Evolutionary conservation across 2,113 vertebrate species (phyloP).

Genomic region (Lipotes vexillifer): DNA sequence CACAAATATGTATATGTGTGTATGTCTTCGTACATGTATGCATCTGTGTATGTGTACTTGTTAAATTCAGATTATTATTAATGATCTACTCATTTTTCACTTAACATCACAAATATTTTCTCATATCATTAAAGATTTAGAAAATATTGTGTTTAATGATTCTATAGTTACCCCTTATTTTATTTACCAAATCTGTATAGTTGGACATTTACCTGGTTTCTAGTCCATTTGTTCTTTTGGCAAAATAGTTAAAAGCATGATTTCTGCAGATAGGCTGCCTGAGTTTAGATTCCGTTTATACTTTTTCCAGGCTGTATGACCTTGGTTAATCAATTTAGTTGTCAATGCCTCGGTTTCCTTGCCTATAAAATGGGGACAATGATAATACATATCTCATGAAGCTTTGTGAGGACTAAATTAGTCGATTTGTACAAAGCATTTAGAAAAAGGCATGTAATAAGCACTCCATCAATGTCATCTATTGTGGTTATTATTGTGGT

Average conservation of each 20-base stretch:
- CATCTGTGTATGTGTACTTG: background rate
- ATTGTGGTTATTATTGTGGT: background rate
- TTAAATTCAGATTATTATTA: background rate
- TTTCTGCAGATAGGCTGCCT: background rate
- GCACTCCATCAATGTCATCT: background rate
- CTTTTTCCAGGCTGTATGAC: background rate
- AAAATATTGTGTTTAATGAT: background rate
- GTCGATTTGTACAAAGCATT: background rate
- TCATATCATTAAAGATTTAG: background rate
- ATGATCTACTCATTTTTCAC: background rate
- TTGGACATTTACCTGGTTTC: background rate
- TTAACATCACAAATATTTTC: background rate
- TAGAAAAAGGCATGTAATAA: background rate
- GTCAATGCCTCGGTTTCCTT: background rate
- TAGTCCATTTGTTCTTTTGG: background rate
- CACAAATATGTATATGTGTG: fast-evolving
- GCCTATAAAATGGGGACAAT: background rate
- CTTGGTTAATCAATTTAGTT: background rate
- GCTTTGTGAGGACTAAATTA: background rate
- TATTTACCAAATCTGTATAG: background rate
- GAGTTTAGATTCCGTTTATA: background rate
- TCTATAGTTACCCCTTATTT: background rate
- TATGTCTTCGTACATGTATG: background rate
- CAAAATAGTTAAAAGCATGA: background rate
- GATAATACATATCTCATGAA: no score